phyloP scores from a whole-genome alignment of 2,113 vertebrate species.

The Prunella fulvescens region DNA sequence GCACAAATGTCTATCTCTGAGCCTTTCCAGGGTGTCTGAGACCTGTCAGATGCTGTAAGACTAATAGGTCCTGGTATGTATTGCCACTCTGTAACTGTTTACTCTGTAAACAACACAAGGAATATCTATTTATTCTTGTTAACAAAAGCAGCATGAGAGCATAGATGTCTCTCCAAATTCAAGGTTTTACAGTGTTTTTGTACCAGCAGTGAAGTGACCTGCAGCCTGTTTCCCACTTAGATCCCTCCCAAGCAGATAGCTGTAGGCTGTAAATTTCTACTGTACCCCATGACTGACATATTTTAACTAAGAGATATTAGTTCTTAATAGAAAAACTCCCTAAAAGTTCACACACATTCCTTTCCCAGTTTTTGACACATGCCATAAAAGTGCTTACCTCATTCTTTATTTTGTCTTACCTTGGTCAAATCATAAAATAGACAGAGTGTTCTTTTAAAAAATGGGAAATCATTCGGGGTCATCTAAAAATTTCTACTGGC shows the following conservation, averaged over 20 bases:
- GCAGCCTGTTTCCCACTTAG: background rate
- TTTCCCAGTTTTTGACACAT: background rate
- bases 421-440: conserved; percentile 1
- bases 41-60: background rate
- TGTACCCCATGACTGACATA: background rate
- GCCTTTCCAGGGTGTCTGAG: background rate
- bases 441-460: conserved; percentile 27
- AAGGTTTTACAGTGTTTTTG: background rate
- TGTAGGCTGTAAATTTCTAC: background rate
- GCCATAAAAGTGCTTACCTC: background rate
- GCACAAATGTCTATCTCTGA: background rate
- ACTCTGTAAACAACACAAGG: background rate
- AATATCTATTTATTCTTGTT: background rate
- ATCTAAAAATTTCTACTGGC: conserved; percentile 33
- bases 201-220: background rate
- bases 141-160: background rate
- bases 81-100: background rate
- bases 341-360: conserved; percentile 49
- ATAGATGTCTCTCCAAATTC: background rate
- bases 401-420: conserved; percentile 18
- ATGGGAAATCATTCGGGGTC: conserved; percentile 9
- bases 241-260: background rate
- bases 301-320: background rate
- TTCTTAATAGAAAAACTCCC: conserved; percentile 32
- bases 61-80: fast-evolving